Percentiles rank a stretch among this genome's conserved stretches.
Conservation (phyloP, 2,888 invertebrate genomes). For the Ryuthela nishihirai region DNA sequence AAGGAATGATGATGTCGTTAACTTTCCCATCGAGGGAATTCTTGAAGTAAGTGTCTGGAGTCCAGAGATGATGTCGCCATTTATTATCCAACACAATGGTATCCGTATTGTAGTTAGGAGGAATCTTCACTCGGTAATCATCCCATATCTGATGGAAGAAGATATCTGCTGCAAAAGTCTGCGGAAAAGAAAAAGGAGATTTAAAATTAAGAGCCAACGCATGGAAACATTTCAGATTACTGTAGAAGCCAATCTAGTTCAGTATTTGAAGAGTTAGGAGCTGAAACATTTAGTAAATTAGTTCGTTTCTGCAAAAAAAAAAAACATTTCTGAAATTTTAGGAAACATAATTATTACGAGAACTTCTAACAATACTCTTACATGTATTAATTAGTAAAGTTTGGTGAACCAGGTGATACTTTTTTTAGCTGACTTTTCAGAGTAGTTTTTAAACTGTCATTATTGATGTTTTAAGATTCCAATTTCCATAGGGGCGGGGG, state of each 20-base stretch:
- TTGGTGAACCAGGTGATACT: too few species aligned
- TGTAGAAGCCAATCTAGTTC: neutral
- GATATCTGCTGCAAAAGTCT: constrained; percentile 39
- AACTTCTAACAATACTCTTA: too few species aligned
- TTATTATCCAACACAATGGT: constrained; percentile 35
- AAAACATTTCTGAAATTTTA: too few species aligned
- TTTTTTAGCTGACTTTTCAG: too few species aligned
- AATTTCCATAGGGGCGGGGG: too few species aligned
- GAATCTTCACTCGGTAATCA: constrained; percentile 32
- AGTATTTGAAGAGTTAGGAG: neutral
- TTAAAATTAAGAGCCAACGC: neutral
- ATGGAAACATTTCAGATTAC: too few species aligned
- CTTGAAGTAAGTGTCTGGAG: constrained; percentile 41
- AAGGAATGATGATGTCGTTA: constrained; percentile 37
- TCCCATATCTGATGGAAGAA: constrained; percentile 40
- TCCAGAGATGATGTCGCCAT: constrained; percentile 39
- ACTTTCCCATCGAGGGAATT: constrained; percentile 40
- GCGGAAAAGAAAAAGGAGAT: neutral
- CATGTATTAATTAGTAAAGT: too few species aligned
- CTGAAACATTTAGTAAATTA: neutral
- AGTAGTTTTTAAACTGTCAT: too few species aligned
- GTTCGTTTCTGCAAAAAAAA: too few species aligned
- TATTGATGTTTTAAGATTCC: too few species aligned
- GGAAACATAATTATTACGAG: too few species aligned
- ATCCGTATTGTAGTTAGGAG: constrained; percentile 12